These are phyloP conservation scores for Lasioglossum villosulum DNA, from an alignment of 2,888 invertebrate genomes.

Conservation along the genomic window DNA sequence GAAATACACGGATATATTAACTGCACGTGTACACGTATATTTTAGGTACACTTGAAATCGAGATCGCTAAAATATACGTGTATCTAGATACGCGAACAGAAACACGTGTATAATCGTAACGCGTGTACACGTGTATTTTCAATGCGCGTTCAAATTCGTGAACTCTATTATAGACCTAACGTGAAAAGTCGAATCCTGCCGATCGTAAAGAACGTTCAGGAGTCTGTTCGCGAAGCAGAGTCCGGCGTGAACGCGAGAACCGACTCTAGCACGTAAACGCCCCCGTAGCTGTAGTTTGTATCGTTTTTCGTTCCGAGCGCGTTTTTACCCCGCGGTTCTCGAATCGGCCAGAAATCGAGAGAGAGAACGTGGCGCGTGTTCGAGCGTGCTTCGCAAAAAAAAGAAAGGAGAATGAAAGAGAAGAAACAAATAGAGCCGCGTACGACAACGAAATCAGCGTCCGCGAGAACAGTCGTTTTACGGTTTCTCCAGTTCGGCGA, in stretches of 20 bases:
- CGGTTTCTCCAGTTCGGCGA: neutral
- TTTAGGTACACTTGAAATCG: too few species aligned
- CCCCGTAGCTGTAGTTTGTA: neutral
- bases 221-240: neutral
- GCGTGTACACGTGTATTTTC: too few species aligned
- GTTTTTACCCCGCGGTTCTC: neutral
- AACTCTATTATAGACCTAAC: slow-evolving; percentile 50
- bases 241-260: neutral
- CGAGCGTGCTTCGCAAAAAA: neutral
- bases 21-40: too few species aligned
- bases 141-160: too few species aligned
- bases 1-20: too few species aligned
- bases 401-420: too few species aligned
- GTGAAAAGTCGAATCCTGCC: slow-evolving; percentile 46
- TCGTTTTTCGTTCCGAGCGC: neutral
- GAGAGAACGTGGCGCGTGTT: neutral
- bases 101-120: too few species aligned
- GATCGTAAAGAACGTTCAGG: slow-evolving; percentile 32
- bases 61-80: too few species aligned
- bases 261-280: slow-evolving; percentile 6
- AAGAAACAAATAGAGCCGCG: neutral
- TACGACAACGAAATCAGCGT: slow-evolving; percentile 4
- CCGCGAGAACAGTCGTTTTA: neutral
- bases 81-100: too few species aligned
- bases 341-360: neutral